Conservation (phyloP, 2,888 invertebrate genomes). For the Cryptocephalus moraei region DNA sequence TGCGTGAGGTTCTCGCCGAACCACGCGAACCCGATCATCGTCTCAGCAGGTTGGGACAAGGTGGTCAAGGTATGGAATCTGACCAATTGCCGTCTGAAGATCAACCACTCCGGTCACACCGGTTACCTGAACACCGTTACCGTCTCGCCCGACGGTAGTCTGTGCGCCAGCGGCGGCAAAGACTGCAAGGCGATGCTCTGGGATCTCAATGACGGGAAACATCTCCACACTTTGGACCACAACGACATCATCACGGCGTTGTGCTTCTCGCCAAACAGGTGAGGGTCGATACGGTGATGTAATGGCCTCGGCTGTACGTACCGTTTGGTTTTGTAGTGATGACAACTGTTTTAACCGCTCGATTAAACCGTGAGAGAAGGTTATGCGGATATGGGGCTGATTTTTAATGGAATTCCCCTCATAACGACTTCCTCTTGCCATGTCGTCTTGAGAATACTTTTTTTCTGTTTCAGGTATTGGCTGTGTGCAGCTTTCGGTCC, state of each 20-base stretch:
- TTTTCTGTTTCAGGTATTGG: conserved; percentile 61
- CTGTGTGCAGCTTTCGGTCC: conserved; percentile 98
- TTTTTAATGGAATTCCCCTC: not conserved
- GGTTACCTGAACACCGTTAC: conserved; percentile 98
- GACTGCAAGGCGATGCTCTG: conserved; percentile 99
- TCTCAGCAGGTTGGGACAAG: conserved; percentile 98
- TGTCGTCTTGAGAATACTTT: not conserved
- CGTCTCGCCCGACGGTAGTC: conserved; percentile 97
- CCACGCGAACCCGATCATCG: conserved; percentile 96
- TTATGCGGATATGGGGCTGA: conserved; percentile 41
- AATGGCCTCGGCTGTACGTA: too few relatives aligned
- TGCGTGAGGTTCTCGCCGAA: conserved; percentile 98
- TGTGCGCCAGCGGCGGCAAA: conserved; percentile 99
- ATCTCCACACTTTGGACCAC: conserved; percentile 96
- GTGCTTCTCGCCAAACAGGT: conserved; percentile 97
- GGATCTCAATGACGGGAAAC: conserved; percentile 99
- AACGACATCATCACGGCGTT: conserved; percentile 96
- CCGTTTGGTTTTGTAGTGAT: conserved; percentile 1
- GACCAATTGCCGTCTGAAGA: conserved; percentile 96
- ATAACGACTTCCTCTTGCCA: not conserved
- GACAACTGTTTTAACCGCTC: conserved; percentile 26
- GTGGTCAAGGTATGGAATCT: conserved; percentile 98
- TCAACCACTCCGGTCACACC: conserved; percentile 94
- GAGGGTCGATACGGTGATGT: conserved; percentile 3
- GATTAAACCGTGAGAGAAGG: conserved; percentile 31